Conservation (phyloP, 2,888 invertebrate genomes). For the Drosophila macrothrix region DNA sequence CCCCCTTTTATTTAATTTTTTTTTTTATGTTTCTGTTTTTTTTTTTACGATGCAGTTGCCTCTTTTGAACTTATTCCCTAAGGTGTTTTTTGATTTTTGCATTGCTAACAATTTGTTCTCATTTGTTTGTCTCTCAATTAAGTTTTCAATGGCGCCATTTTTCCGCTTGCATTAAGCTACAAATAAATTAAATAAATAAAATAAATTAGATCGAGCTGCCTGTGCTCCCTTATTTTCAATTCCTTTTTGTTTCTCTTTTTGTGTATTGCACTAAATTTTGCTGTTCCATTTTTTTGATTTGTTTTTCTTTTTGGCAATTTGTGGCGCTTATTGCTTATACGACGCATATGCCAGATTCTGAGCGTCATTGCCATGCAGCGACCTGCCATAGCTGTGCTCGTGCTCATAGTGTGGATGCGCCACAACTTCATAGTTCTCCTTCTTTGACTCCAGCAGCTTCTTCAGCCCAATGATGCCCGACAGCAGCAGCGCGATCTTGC, state of each 20-base stretch:
- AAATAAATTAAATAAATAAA: conserved; percentile 79
- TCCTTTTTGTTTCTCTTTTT: conserved; percentile 29
- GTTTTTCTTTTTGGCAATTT: conserved; percentile 33
- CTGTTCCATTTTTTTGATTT: background rate
- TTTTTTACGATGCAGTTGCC: conserved; percentile 14
- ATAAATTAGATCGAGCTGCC: conserved; percentile 72
- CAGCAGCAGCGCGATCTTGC: conserved; percentile 92
- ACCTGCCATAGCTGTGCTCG: conserved; percentile 88
- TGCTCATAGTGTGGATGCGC: conserved; percentile 89
- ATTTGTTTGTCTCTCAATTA: conserved; percentile 21
- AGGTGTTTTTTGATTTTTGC: conserved; percentile 20
- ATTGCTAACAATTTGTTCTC: conserved; percentile 17
- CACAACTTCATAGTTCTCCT: conserved; percentile 92
- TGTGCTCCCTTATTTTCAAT: conserved; percentile 15
- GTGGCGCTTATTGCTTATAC: conserved; percentile 76
- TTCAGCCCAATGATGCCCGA: conserved; percentile 90
- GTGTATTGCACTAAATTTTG: conserved; percentile 76
- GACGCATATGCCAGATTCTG: conserved; percentile 91
- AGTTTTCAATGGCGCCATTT: conserved; percentile 65
- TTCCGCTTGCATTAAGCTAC: conserved; percentile 70
- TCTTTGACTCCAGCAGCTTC: conserved; percentile 90
- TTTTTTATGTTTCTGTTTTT: background rate
- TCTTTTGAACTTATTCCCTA: conserved; percentile 62
- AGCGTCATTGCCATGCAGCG: conserved; percentile 87
- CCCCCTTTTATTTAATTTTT: conserved; percentile 19